Evolutionary conservation across 2,888 invertebrate species (phyloP).

Genomic region (Salpingus planirostris): DNA sequence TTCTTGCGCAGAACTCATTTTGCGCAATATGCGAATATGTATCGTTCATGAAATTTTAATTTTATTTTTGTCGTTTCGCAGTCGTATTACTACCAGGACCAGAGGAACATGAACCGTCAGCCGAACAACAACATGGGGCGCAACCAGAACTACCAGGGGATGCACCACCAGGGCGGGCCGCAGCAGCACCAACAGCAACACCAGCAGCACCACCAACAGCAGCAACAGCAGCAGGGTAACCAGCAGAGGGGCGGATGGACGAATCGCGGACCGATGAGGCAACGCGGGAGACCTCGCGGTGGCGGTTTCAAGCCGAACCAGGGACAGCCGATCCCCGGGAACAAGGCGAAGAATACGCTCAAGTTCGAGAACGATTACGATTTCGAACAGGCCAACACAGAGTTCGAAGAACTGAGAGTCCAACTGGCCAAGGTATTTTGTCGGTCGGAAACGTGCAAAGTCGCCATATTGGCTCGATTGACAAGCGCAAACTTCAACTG

Average conservation of each 20-base stretch:
- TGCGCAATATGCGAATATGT: no score
- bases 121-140: slow-evolving; percentile 4
- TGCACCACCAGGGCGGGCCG: slow-evolving; percentile 6
- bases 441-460: no score
- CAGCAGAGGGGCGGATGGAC: slow-evolving; percentile 18
- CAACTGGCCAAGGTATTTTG: slow-evolving; percentile 71
- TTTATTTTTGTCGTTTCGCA: no score
- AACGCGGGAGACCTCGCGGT: slow-evolving; percentile 20
- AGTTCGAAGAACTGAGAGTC: slow-evolving; percentile 50
- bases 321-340: slow-evolving; percentile 26
- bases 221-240: slow-evolving; percentile 28
- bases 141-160: slow-evolving; percentile 5
- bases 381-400: slow-evolving; percentile 96
- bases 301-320: slow-evolving; percentile 19
- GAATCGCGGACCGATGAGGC: slow-evolving; percentile 20
- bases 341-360: slow-evolving; percentile 58
- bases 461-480: no score
- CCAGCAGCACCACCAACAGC: slow-evolving; percentile 23
- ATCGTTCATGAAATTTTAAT: no score
- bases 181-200: slow-evolving; percentile 5
- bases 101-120: slow-evolving; percentile 20
- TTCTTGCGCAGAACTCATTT: no score
- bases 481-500: no score
- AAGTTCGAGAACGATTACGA: slow-evolving; percentile 97
- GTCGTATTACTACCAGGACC: slow-evolving; percentile 5